phyloP scores from a whole-genome alignment of 2,113 vertebrate genomes.

The Thermophis baileyi region DNA sequence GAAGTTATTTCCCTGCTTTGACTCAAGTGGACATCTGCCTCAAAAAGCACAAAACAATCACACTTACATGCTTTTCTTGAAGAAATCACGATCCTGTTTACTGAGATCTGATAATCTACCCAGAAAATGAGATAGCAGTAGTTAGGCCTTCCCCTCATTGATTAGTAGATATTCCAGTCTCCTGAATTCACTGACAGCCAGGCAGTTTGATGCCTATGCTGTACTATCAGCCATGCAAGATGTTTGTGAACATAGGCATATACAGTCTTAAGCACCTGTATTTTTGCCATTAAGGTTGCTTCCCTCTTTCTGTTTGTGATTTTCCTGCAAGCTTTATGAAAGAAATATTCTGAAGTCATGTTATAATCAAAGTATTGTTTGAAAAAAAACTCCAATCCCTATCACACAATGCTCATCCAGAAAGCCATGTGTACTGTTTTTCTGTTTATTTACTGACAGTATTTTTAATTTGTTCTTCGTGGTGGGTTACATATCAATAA shows the following conservation, averaged over 20 bases:
- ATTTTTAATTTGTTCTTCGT: not conserved
- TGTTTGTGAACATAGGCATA: not conserved
- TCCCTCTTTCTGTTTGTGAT: not conserved
- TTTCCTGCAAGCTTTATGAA: not conserved
- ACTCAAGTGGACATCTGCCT: accelerated
- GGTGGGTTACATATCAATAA: not conserved
- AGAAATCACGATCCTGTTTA: not conserved
- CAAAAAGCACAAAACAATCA: not conserved
- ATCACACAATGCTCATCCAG: not conserved
- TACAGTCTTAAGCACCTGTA: not conserved
- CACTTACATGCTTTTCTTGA: not conserved
- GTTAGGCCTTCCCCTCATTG: not conserved
- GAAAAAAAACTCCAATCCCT: not conserved
- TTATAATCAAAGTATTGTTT: not conserved
- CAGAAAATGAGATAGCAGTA: not conserved
- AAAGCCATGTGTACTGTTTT: not conserved
- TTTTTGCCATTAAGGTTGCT: accelerated
- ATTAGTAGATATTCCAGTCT: not conserved
- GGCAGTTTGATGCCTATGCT: not conserved
- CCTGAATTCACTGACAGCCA: not conserved
- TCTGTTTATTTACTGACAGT: not conserved
- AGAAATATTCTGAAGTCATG: not conserved
- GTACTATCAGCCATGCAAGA: accelerated
- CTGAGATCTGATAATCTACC: not conserved
- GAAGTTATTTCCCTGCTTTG: accelerated